These are phyloP conservation scores for Meliscaeva auricollis DNA, from an alignment of 2,888 invertebrate genomes.

Conservation along the genomic window DNA sequence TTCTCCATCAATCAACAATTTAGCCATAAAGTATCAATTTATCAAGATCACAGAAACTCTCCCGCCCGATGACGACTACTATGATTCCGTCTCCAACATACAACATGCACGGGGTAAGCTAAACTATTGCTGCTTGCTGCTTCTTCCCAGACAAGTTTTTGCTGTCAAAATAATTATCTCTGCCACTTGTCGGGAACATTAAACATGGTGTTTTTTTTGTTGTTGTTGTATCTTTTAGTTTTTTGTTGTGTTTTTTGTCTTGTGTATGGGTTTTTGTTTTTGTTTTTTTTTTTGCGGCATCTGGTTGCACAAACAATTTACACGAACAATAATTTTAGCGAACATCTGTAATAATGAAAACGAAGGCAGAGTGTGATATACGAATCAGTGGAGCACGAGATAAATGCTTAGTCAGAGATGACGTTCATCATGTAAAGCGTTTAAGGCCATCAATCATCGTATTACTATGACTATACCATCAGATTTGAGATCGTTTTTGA, in stretches of 20 bases:
- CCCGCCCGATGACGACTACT: slow-evolving; percentile 12
- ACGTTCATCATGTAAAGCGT: slow-evolving; percentile 45
- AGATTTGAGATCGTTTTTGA: neutral
- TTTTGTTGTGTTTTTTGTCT: neutral
- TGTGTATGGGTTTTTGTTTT: neutral
- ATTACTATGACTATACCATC: slow-evolving; percentile 8
- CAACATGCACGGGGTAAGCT: neutral
- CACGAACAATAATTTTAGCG: slow-evolving; percentile 47
- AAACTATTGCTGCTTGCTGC: too few species aligned
- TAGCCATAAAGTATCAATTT: slow-evolving; percentile 62
- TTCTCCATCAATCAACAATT: slow-evolving; percentile 66
- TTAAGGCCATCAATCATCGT: slow-evolving; percentile 50
- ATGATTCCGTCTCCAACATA: neutral
- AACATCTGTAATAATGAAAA: neutral
- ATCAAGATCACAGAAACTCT: slow-evolving; percentile 46
- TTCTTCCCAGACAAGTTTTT: slow-evolving; percentile 26
- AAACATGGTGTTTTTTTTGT: slow-evolving; percentile 58
- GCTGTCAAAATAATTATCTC: slow-evolving; percentile 75
- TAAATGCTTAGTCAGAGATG: slow-evolving; percentile 42
- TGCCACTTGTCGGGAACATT: slow-evolving; percentile 65
- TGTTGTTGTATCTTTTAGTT: neutral
- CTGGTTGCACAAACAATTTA: slow-evolving; percentile 50
- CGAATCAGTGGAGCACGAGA: slow-evolving; percentile 13
- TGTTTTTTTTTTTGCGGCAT: slow-evolving; percentile 17
- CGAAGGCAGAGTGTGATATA: slow-evolving; percentile 2